Evolutionary conservation across 2,113 vertebrate genomes (phyloP).

Genomic region (Anolis sagrei): DNA sequence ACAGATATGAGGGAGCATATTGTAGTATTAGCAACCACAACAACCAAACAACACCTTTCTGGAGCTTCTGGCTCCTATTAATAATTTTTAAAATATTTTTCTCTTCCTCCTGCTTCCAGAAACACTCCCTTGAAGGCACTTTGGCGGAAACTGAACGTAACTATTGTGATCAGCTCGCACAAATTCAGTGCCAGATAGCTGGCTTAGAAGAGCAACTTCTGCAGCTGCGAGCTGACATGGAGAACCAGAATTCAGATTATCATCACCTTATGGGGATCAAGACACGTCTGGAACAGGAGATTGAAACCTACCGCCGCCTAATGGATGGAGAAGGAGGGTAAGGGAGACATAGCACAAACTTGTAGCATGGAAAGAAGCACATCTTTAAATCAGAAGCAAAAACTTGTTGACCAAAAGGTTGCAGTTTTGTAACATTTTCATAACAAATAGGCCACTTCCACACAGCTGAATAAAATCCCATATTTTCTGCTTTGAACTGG

Average conservation of each 20-base stretch:
- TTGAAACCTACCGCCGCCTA: slow-evolving; percentile 72
- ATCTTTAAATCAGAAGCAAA: neutral
- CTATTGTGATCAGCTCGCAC: slow-evolving; percentile 76
- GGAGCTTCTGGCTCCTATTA: neutral
- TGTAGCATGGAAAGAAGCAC: neutral
- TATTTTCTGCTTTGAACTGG: no score
- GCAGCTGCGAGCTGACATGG: slow-evolving; percentile 73
- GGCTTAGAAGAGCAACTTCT: slow-evolving; percentile 78
- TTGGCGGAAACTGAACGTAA: slow-evolving; percentile 79
- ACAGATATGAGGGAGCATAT: no score
- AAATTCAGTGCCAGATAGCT: slow-evolving; percentile 76
- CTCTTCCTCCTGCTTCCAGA: slow-evolving; percentile 66
- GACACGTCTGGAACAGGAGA: slow-evolving; percentile 73
- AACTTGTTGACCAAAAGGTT: no score
- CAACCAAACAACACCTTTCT: neutral
- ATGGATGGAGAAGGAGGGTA: slow-evolving; percentile 63
- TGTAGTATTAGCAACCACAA: no score
- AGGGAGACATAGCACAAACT: neutral
- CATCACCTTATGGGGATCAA: slow-evolving; percentile 74
- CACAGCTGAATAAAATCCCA: no score
- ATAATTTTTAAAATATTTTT: neutral
- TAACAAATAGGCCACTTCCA: no score
- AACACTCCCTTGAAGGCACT: slow-evolving; percentile 81
- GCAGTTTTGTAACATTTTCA: no score
- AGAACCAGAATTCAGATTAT: slow-evolving; percentile 81